phyloP scores from a whole-genome alignment of 2,888 invertebrate genomes.

The Chironomus riparius region DNA sequence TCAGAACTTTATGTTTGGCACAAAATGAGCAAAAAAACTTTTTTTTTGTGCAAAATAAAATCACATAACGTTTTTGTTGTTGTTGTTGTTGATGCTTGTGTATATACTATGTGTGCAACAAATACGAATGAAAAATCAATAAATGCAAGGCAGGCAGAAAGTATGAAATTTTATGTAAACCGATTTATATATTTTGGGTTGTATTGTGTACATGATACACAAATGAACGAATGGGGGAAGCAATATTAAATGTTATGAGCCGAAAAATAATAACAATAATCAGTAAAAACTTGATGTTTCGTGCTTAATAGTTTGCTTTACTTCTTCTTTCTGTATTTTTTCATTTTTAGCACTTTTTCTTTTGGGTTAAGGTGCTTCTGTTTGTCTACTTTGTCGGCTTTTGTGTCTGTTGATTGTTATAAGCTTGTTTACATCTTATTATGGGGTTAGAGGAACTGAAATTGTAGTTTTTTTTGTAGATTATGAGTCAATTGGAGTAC shows the following conservation, averaged over 20 bases:
- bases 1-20: conserved; percentile 24
- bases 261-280: background rate
- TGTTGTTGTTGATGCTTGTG: background rate
- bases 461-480: no score
- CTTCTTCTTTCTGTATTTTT: no score
- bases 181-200: background rate
- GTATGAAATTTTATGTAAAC: background rate
- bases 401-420: no score
- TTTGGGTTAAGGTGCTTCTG: no score
- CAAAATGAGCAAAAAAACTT: background rate
- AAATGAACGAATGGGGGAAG: no score
- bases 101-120: background rate
- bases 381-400: no score
- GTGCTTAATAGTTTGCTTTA: background rate
- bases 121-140: conserved; percentile 2
- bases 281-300: background rate
- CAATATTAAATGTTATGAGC: background rate
- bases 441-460: no score
- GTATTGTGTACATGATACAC: no score
- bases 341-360: no score
- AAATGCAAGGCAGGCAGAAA: conserved; percentile 22
- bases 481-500: no score
- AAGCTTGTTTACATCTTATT: no score
- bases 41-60: background rate
- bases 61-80: no score